Evolutionary conservation across 2,113 vertebrate genomes (phyloP), one percentile per base, ranked within the genome.

Genomic region (Syngnathoides biaculeatus): DNA sequence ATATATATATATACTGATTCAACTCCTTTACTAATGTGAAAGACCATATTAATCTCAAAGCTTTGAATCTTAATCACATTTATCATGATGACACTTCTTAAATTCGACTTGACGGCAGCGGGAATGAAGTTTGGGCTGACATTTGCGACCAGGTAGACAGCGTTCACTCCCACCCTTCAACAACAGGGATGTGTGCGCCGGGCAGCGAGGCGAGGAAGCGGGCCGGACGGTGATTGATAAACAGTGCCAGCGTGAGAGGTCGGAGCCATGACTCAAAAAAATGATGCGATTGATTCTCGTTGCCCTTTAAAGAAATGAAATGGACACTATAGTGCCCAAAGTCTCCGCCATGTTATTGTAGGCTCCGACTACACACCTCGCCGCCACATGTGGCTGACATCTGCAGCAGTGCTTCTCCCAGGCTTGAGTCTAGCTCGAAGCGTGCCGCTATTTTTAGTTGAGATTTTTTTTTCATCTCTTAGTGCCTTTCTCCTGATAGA

Each of bases 291-390:
- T 79, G 88, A 91, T 90, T 88, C 69, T 84, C 24, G 77, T 62
- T 88, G 86, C 87, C 89, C 87, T 90, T 91, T 90, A 90, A 91
- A 89, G 87, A 91, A 91, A 91, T 89, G 89, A 81, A 88, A 57
- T 87, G 80, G 85, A 83, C 86, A 83, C 79, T 72, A 80, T 77
- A 40, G 40, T 67, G 73, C 78, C 52, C 59, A 1, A 1, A 79
- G 69, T 68, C 69, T 69, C 20, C n/a, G 19, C 65, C 53, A 35
- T 20, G 71, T 73, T 35, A 65, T 67, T 58, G 22, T 42, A 69
- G 67, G 59, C 66, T 78, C 0, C 0, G 70, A 83, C 80, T 79
- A 64, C 79, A 73, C 71, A 80, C 65, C 75, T 67, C 45, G 43
- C 65, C 74, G 67, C 72, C 68, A n/a, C 66, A 27, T 72, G 53